A percentile compares a stretch with the other conserved stretches of the same genome.
Evolutionary conservation across 2,113 vertebrate genomes (phyloP).

Genomic region (Bufo bufo): DNA sequence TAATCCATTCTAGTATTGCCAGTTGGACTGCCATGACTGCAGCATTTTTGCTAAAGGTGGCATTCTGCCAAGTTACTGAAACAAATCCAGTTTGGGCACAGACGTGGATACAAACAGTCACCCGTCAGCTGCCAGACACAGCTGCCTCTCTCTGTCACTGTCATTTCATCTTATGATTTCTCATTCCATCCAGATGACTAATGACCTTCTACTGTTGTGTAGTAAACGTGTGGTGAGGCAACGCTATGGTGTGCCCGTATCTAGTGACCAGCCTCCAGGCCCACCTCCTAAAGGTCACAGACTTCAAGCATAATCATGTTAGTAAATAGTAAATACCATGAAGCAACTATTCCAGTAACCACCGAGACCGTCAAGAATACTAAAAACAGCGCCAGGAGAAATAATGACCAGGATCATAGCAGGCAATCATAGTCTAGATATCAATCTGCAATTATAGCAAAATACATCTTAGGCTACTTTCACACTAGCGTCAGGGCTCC

Average conservation of each 20-base stretch:
- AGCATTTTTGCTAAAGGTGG: slow-evolving; percentile 23
- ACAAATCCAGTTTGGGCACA: slow-evolving; percentile 10
- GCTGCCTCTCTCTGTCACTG: slow-evolving; percentile 63
- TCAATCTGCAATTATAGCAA: background rate
- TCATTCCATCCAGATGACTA: slow-evolving; percentile 68
- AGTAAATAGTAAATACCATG: slow-evolving; percentile 58
- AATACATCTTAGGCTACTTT: too few relatives aligned
- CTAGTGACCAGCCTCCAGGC: slow-evolving; percentile 38
- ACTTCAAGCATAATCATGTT: slow-evolving; percentile 57
- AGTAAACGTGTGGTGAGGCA: slow-evolving; percentile 70
- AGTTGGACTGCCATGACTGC: background rate
- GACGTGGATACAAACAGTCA: slow-evolving; percentile 52
- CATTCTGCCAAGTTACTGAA: slow-evolving; percentile 29
- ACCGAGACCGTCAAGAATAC: background rate
- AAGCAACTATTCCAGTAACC: slow-evolving; percentile 56
- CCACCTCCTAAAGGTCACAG: slow-evolving; percentile 74
- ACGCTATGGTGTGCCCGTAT: slow-evolving; percentile 48
- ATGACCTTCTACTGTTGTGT: slow-evolving; percentile 66
- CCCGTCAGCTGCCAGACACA: slow-evolving; percentile 64
- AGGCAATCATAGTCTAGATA: too few relatives aligned
- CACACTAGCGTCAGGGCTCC: too few relatives aligned
- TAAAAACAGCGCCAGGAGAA: background rate
- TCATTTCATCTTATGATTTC: slow-evolving; percentile 59
- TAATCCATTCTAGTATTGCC: background rate
- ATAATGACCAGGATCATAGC: background rate